Conservation (phyloP, 2,888 invertebrate species). For the Deilephila elpenor region DNA sequence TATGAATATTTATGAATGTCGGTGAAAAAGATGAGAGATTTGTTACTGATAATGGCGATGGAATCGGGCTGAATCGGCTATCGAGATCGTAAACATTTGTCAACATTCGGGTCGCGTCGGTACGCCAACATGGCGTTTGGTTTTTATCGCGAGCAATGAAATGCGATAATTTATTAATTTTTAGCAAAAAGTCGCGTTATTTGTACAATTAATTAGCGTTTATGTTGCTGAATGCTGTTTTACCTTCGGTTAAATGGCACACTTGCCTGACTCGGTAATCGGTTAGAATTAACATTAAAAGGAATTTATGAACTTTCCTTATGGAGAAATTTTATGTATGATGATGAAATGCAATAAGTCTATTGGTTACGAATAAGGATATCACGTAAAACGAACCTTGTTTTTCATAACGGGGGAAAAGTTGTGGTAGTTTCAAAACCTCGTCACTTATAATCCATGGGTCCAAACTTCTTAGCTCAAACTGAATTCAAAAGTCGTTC, state of each 20-base stretch:
- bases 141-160: conserved; percentile 51
- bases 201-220: conserved; percentile 23
- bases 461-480: too few species aligned
- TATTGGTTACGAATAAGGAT: not conserved
- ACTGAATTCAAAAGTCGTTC: too few species aligned
- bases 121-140: conserved; percentile 50
- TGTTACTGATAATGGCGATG: conserved; percentile 57
- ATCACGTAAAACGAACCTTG: too few species aligned
- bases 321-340: conserved; percentile 26
- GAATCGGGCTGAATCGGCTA: not conserved
- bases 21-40: conserved; percentile 54
- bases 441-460: too few species aligned
- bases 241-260: conserved; percentile 1
- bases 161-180: conserved; percentile 40
- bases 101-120: conserved; percentile 34
- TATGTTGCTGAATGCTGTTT: conserved; percentile 14
- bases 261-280: not conserved
- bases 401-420: too few species aligned
- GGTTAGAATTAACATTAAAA: conserved; percentile 32
- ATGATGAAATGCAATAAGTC: conserved; percentile 1
- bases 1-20: conserved; percentile 68
- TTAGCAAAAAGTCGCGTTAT: conserved; percentile 20
- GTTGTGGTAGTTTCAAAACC: too few species aligned
- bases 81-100: not conserved
- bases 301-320: conserved; percentile 33